These are phyloP conservation scores for Lacerta bilineata DNA, from an alignment of 2,797 vertebrate species.

Conservation along the genomic window DNA sequence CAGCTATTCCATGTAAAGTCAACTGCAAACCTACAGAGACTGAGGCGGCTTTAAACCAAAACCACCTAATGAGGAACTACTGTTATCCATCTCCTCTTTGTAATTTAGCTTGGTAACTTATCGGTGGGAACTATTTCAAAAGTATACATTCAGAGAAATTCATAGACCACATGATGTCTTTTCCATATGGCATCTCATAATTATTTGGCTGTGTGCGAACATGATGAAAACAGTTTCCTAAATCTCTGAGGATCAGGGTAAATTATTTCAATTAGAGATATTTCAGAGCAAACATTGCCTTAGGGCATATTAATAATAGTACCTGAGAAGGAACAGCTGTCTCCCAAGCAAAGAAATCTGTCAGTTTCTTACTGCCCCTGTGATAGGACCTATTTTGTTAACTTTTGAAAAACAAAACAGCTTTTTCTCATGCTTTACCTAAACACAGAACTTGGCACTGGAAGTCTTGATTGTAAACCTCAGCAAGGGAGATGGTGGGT, in stretches of 20 bases:
- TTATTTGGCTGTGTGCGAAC: constrained; percentile 87
- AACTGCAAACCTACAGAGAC: constrained; percentile 76
- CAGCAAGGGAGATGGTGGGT: constrained; percentile 88
- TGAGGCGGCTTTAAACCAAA: constrained; percentile 78
- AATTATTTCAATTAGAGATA: constrained; percentile 92
- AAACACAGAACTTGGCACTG: constrained; percentile 93
- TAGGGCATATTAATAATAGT: constrained; percentile 93
- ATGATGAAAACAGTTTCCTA: constrained; percentile 87
- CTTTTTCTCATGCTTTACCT: constrained; percentile 91
- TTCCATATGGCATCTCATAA: constrained; percentile 88
- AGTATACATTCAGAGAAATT: constrained; percentile 84
- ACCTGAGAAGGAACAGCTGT: constrained; percentile 98
- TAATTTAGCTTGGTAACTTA: constrained; percentile 83
- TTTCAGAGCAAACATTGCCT: constrained; percentile 86
- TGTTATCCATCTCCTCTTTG: constrained; percentile 79
- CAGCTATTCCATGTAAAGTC: constrained; percentile 79
- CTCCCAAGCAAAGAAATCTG: constrained; percentile 87
- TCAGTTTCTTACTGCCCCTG: constrained; percentile 80
- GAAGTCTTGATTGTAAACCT: constrained; percentile 89
- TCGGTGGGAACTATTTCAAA: constrained; percentile 84
- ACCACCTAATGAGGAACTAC: constrained; percentile 75
- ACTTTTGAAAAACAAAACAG: constrained; percentile 83
- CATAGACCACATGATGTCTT: constrained; percentile 86
- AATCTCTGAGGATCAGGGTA: constrained; percentile 88
- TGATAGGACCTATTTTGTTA: constrained; percentile 84